Conservation (phyloP, 2,113 vertebrate species). For the Ceyx cyanopectus region DNA sequence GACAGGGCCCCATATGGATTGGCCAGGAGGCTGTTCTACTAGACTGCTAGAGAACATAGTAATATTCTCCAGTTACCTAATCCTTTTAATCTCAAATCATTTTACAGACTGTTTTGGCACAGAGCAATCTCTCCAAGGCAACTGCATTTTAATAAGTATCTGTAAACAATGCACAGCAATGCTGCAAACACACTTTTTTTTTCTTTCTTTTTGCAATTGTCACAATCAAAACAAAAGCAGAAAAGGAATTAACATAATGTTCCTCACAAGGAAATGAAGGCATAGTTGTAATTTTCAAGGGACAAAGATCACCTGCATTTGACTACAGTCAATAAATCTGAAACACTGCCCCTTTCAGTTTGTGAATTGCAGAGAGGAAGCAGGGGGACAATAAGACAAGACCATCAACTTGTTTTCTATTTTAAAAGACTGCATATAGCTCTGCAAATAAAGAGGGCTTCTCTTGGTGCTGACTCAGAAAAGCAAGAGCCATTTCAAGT, state of each 20-base stretch:
- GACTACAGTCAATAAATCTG: not conserved
- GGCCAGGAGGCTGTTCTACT: not conserved
- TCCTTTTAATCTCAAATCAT: constrained; percentile 22
- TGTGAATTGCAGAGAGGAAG: not conserved
- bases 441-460: constrained; percentile 10
- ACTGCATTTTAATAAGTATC: not conserved
- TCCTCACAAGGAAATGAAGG: not conserved
- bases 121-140: not conserved
- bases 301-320: constrained; percentile 20
- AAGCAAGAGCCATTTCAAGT: not conserved
- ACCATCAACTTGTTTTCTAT: not conserved
- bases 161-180: not conserved
- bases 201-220: not conserved
- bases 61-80: constrained; percentile 27
- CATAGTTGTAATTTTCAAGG: not conserved
- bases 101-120: not conserved
- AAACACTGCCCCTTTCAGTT: not conserved
- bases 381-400: not conserved
- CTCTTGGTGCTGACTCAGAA: constrained; percentile 2
- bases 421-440: not conserved
- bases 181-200: not conserved
- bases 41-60: not conserved
- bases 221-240: not conserved
- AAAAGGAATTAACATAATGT: not conserved
- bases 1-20: not conserved